phyloP scores from a whole-genome alignment of 2,888 invertebrate species.

The Drosophila ezoana region DNA sequence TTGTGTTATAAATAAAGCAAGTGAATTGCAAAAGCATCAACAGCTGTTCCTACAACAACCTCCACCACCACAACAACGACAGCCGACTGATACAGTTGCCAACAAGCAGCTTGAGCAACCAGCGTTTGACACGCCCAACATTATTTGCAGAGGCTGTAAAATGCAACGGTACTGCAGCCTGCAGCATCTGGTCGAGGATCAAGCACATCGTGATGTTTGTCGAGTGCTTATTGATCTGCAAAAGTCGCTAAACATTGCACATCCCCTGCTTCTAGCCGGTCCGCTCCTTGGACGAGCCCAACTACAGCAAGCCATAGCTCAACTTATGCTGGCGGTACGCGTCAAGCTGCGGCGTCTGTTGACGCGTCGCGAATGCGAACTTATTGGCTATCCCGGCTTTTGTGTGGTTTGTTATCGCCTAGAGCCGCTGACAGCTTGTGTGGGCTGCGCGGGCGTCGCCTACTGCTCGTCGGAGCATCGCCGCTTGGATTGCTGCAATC shows the following conservation, averaged over 20 bases:
- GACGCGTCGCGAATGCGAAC: slow-evolving; percentile 67
- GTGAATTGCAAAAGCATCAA: background rate
- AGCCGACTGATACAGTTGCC: background rate
- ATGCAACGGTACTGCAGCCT: slow-evolving; percentile 88
- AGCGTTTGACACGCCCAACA: background rate
- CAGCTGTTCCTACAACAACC: background rate
- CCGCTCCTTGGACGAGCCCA: slow-evolving; percentile 38
- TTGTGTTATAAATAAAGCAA: slow-evolving; percentile 16
- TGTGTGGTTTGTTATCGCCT: slow-evolving; percentile 75
- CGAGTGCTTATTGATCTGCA: slow-evolving; percentile 81
- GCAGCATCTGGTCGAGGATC: slow-evolving; percentile 88
- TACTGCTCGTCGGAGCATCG: slow-evolving; percentile 75
- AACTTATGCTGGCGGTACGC: slow-evolving; percentile 66
- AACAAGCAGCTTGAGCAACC: background rate
- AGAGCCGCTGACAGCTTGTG: slow-evolving; percentile 51
- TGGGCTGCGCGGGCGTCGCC: slow-evolving; percentile 61
- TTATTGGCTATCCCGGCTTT: slow-evolving; percentile 73
- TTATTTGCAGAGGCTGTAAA: slow-evolving; percentile 87
- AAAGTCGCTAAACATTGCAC: slow-evolving; percentile 34
- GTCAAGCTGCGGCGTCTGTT: slow-evolving; percentile 59
- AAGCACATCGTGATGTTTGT: slow-evolving; percentile 88
- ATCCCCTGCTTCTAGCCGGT: slow-evolving; percentile 66
- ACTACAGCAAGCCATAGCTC: slow-evolving; percentile 58
- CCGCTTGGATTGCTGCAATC: slow-evolving; percentile 44
- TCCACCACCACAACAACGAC: background rate